Evolutionary conservation across 2,797 vertebrate species (phyloP).

Genomic region (Pseudochirops cupreus): DNA sequence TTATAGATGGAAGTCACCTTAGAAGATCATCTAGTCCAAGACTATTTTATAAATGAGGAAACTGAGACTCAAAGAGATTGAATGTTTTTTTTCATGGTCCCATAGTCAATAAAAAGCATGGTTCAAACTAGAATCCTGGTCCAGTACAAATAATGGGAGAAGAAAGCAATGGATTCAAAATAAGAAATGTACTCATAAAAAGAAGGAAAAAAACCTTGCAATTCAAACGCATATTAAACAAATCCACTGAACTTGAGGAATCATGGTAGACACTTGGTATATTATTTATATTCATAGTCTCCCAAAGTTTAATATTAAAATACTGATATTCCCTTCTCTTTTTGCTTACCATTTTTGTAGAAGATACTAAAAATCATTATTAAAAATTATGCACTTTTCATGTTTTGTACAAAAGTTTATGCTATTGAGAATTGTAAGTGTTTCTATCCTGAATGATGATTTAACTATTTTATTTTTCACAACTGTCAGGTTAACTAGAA

Average conservation of each 20-base stretch:
- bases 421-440: neutral
- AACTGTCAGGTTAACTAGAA: neutral
- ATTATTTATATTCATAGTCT: neutral
- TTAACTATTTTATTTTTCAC: neutral
- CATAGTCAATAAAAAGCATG: neutral
- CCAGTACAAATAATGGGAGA: neutral
- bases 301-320: neutral
- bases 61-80: neutral
- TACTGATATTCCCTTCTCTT: neutral
- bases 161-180: neutral
- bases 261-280: neutral
- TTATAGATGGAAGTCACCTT: neutral
- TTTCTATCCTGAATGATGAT: neutral
- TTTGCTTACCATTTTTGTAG: neutral
- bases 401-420: neutral
- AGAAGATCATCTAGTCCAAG: neutral
- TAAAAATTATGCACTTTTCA: neutral
- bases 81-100: neutral
- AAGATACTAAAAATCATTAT: neutral
- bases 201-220: no score
- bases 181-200: neutral
- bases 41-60: neutral
- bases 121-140: neutral
- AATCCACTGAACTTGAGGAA: neutral
- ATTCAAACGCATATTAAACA: neutral